Percentiles rank a stretch among this genome's conserved stretches.
Conservation (phyloP, 2,113 vertebrate genomes). For the Centropus bengalensis region DNA sequence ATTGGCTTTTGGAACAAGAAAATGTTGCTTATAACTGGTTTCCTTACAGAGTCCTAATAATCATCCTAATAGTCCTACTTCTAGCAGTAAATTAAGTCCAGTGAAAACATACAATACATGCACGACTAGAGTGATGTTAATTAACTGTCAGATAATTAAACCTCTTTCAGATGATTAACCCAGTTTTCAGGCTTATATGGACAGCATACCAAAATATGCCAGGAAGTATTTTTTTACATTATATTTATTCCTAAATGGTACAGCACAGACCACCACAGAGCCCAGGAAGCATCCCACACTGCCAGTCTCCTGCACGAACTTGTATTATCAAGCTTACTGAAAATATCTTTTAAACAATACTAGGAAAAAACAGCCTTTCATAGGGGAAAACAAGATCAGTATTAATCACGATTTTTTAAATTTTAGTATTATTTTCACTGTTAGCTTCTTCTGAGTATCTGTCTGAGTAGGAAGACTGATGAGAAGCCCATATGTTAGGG, state of each 20-base stretch:
- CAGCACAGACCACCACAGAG: background rate
- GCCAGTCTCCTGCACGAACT: background rate
- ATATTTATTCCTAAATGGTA: conserved; percentile 1
- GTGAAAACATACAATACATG: background rate
- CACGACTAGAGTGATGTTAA: background rate
- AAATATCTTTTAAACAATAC: background rate
- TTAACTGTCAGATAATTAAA: conserved; percentile 33
- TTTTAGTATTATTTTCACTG: background rate
- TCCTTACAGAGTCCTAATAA: background rate
- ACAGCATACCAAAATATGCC: background rate
- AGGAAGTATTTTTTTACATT: background rate
- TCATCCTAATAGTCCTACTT: background rate
- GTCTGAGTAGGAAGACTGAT: background rate
- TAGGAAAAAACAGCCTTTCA: rapidly evolving
- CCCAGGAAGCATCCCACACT: background rate
- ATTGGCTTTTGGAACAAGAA: background rate
- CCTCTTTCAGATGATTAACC: conserved; percentile 10
- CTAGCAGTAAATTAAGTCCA: conserved; percentile 21
- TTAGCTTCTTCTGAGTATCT: background rate
- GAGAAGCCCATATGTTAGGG: conserved; percentile 10
- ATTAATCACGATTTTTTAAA: background rate
- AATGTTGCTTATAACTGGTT: background rate
- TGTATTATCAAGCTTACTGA: background rate
- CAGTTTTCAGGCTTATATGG: background rate
- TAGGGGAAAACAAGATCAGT: background rate